A percentile compares a stretch with the other conserved stretches of the same genome.
phyloP scores from a whole-genome alignment of 2,113 vertebrate species.

The Rana temporaria region DNA sequence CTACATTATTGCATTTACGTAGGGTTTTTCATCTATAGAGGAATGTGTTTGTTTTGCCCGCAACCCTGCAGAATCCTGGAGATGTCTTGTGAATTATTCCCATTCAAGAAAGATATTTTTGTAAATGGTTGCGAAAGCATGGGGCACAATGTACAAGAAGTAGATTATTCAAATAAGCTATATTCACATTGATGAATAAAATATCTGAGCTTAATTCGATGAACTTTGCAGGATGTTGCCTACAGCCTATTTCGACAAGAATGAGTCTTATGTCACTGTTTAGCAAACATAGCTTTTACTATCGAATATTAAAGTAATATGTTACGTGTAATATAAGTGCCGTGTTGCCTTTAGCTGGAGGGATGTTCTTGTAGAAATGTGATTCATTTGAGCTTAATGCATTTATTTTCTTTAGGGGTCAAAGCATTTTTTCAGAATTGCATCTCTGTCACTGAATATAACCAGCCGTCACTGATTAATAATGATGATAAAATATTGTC shows the following conservation, averaged over 20 bases:
- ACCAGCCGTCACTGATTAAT: neutral
- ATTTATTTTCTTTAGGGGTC: neutral
- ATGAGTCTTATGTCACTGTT: constrained; percentile 10
- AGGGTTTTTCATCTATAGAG: neutral
- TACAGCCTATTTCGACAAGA: constrained; percentile 8
- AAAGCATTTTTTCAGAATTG: neutral
- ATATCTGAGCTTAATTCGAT: constrained; percentile 33
- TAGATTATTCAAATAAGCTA: constrained; percentile 7
- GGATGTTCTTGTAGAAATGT: neutral
- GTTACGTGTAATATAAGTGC: constrained; percentile 1
- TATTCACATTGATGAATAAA: constrained; percentile 36
- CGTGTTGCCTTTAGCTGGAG: neutral
- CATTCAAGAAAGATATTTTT: constrained; percentile 6
- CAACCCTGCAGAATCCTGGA: neutral
- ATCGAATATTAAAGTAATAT: constrained; percentile 35
- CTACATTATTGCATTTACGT: neutral
- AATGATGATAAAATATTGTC: neutral
- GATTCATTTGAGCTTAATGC: constrained; percentile 3
- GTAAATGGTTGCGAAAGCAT: constrained; percentile 15
- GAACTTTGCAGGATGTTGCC: constrained; percentile 18
- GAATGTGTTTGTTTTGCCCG: constrained; percentile 27
- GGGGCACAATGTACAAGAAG: neutral
- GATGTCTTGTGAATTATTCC: neutral
- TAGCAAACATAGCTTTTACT: constrained; percentile 34
- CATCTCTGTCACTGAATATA: neutral